Evolutionary conservation across 1,140 invertebrate genomes (phyloP).

Genomic region (Bombus consobrinus): DNA sequence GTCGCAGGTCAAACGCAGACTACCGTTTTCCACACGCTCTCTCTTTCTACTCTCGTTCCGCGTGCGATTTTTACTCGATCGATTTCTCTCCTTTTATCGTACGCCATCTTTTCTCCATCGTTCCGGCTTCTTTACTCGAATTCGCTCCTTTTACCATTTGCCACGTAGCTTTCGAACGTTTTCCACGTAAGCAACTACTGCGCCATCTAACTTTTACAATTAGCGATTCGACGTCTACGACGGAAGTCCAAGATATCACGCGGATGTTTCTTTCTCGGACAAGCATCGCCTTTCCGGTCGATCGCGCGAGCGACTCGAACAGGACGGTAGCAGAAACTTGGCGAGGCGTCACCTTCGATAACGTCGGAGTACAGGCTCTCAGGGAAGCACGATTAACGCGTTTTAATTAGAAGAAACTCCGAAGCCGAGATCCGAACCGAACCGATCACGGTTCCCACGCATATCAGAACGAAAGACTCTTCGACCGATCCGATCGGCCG

Average conservation of each 20-base stretch:
- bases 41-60: no score
- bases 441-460: neutral
- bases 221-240: no score
- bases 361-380: slow-evolving; percentile 52
- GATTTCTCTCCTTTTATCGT: neutral
- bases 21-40: neutral
- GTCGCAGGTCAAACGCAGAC: neutral
- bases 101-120: no score
- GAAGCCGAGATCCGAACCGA: neutral
- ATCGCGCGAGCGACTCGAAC: neutral
- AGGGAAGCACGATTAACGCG: slow-evolving; percentile 49
- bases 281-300: neutral
- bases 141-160: no score
- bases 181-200: no score
- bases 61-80: neutral
- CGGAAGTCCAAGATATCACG: no score
- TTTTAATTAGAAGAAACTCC: slow-evolving; percentile 21
- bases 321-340: neutral
- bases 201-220: no score
- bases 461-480: slow-evolving; percentile 15
- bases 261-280: no score
- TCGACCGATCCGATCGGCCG: neutral
- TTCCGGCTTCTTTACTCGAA: no score
- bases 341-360: neutral
- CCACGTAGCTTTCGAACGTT: no score